These are phyloP conservation scores for Encarsia formosa DNA, from an alignment of 2,888 invertebrate species.

Conservation along the genomic window DNA sequence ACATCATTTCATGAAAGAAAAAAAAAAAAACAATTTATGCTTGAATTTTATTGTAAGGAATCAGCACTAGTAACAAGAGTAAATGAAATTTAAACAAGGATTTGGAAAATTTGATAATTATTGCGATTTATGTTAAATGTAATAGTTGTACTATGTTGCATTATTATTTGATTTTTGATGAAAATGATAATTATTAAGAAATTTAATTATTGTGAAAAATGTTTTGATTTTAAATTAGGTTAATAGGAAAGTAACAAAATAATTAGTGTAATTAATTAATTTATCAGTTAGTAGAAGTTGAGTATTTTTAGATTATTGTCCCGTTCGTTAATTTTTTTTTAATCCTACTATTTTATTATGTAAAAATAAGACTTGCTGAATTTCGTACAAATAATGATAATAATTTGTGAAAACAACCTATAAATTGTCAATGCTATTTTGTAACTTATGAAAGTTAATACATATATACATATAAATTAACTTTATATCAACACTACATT, in stretches of 20 bases:
- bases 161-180: slow-evolving; percentile 38
- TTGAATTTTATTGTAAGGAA: too few species aligned
- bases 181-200: slow-evolving; percentile 40
- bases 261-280: slow-evolving; percentile 45
- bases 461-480: not conserved
- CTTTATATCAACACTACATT: slow-evolving; percentile 1
- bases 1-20: too few species aligned
- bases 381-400: slow-evolving; percentile 17
- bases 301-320: slow-evolving; percentile 46
- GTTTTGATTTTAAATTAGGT: slow-evolving; percentile 36
- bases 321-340: slow-evolving; percentile 43
- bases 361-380: slow-evolving; percentile 21
- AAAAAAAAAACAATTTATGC: too few species aligned
- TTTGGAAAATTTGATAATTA: too few species aligned
- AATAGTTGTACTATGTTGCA: too few species aligned
- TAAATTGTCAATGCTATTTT: not conserved
- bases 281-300: slow-evolving; percentile 39
- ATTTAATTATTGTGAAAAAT: slow-evolving; percentile 45
- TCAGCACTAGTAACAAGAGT: too few species aligned
- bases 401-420: too few species aligned
- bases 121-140: too few species aligned
- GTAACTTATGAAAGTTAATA: not conserved
- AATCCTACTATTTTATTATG: slow-evolving; percentile 8
- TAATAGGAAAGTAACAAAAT: slow-evolving; percentile 51
- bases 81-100: too few species aligned